Evolutionary conservation across 1,140 invertebrate genomes (phyloP), one percentile per base, ranked within the genome.

Genomic region (Galleria mellonella): DNA sequence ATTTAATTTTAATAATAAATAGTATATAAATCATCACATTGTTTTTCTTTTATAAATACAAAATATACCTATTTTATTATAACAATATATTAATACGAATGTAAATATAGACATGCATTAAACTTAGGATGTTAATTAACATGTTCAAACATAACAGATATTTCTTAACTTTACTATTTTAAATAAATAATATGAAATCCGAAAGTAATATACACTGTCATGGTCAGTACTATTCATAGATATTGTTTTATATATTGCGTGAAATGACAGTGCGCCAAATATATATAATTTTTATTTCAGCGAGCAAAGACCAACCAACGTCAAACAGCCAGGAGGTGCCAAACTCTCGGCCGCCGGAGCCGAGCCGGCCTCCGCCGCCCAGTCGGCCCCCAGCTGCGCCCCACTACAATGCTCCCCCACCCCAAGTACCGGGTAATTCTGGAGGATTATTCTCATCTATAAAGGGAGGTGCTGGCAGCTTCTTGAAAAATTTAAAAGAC

Each of bases 401-500:
- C 2, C 63, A 68, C 11, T 77, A 82, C 44, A 72, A 78, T 9
- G 57, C 74, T 4, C 79, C 86, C 1, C 67, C 87, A 1, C 77
- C 82, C 11, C 76, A 75, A 32, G 76, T 69, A 36, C 64, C 61
- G 9, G 50, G 53, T 11, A 47, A 56, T 62, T 49, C 87, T 55
- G 88, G 89, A 10, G 91, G 94, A 17, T 70, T 96, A 9, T 94
- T 96, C 64, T 95, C 94, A 8, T 94, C 94, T 0, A 87, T 96
- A 2, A 92, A 90, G 62, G 94, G 94, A 15, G 94, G 94, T 33
- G 94, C 94, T 27, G 94, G 94, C 10, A 95, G 91, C 64, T 92
- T 97, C 55, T 87, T 98, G 32, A 97, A 97, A 60, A 98, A 98
- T 74, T 87, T 99, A 9, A 98, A 97, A 77, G 97, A 99, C 69